Evolutionary conservation across 2,113 vertebrate species (phyloP).

Genomic region (Gymnarchus niloticus): DNA sequence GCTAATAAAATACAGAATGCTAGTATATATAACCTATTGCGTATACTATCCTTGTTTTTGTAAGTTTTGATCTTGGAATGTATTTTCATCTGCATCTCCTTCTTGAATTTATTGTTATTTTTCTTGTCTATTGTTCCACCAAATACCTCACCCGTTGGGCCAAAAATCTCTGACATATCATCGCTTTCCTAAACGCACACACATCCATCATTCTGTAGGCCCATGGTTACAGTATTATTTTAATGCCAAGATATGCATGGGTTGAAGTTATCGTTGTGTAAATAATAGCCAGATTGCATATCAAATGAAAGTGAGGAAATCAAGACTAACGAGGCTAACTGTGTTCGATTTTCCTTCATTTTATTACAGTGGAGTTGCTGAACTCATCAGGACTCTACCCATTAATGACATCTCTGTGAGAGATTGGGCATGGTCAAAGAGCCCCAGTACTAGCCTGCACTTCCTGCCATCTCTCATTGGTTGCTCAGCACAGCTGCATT

Average conservation of each 20-base stretch:
- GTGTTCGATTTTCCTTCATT: background rate
- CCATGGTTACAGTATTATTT: background rate
- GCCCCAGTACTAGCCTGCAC: too few relatives aligned
- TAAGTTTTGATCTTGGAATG: background rate
- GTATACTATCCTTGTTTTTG: background rate
- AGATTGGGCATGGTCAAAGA: too few relatives aligned
- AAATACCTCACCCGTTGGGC: background rate
- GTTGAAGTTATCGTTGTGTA: background rate
- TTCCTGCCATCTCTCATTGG: too few relatives aligned
- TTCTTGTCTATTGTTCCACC: background rate
- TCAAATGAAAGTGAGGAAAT: background rate
- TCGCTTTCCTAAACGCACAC: background rate
- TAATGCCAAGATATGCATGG: background rate
- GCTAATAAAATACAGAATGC: background rate
- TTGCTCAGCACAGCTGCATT: too few relatives aligned
- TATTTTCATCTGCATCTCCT: background rate
- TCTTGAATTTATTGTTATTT: background rate
- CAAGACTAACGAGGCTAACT: background rate
- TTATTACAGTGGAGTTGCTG: background rate
- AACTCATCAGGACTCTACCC: background rate
- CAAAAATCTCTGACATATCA: background rate
- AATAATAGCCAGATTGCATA: background rate
- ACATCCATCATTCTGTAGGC: background rate
- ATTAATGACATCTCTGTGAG: background rate
- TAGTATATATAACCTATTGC: too few relatives aligned